Evolutionary conservation across 1,140 invertebrate species (phyloP), one percentile per base, ranked within the genome.

Genomic region (Xylocopa sonorina): DNA sequence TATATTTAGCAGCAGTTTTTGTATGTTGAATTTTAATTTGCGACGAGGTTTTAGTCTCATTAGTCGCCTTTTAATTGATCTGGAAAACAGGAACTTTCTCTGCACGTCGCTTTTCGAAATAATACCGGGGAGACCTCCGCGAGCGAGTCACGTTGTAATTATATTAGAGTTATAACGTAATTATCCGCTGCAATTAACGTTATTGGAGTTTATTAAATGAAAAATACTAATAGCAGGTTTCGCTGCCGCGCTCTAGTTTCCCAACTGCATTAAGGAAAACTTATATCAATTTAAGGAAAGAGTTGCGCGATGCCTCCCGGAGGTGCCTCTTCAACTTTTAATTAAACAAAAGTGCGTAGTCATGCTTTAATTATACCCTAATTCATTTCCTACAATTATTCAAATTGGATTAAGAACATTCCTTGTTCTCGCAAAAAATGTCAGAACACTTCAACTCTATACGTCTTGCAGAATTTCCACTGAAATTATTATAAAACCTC

Each of bases 151-250:
- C 34, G 60, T 66, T 32, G 60, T 53, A 75, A 66, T 75, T 53
- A 69, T 53, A 69, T 69, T 53, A 75, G 62, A 64, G 48, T 53
- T 51, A n/a, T 51, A 43, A 66, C 12, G 60, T 32, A 66, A 75
- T 75, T 66, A 75, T 75, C 60, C 14, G 18, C 34, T 29, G 34
- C 27, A 64, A 75, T 75, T 75, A 75, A 75, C 34, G 62, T 75
- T 43, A 64, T 64, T 43, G 60, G 34, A 43, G 48, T 48, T 75
- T 66, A 64, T 75, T 75, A 75, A 75, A 24, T 34, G 46, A 32
- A 32, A n/a, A 53, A 48, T 51, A 66, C 48, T 51, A 63, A 64
- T 29, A 50, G 34, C 24, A 41, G 60, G 16, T 53, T 38, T n/a
- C n/a, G n/a, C 58, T 10, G 48, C 48, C 24, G 48, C 48, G 48